Conservation (phyloP, 2,888 invertebrate species). For the Stenurella melanura region DNA sequence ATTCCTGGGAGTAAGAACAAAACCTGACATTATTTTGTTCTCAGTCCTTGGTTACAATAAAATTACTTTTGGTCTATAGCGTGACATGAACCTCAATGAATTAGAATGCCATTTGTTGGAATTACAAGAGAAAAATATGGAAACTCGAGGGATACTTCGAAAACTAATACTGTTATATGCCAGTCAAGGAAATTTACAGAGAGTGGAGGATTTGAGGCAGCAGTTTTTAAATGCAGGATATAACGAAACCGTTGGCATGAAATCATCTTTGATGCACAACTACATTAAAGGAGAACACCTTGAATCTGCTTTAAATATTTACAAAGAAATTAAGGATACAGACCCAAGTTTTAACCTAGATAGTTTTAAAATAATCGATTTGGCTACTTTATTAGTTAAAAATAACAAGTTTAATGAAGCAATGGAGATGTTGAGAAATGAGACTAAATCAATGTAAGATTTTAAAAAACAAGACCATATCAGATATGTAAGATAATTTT, state of each 20-base stretch:
- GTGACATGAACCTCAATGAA: constrained; percentile 79
- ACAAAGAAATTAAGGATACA: constrained; percentile 75
- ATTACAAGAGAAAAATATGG: constrained; percentile 80
- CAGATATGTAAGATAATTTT: no score
- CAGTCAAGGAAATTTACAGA: constrained; percentile 75
- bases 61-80: no score
- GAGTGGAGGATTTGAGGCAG: constrained; percentile 74
- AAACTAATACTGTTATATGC: constrained; percentile 78
- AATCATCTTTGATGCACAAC: constrained; percentile 78
- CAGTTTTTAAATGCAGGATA: constrained; percentile 54
- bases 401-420: constrained; percentile 73
- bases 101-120: constrained; percentile 80
- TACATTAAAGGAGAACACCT: constrained; percentile 77
- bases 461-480: neutral
- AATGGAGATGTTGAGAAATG: constrained; percentile 74
- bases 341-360: constrained; percentile 79
- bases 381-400: constrained; percentile 77
- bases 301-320: constrained; percentile 75
- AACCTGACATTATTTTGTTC: no score
- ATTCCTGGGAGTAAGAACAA: no score
- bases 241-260: constrained; percentile 76
- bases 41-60: no score
- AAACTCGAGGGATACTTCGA: constrained; percentile 80
- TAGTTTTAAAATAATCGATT: constrained; percentile 80
- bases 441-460: constrained; percentile 58